Base-by-base conservation (phyloP, 2,888 invertebrate species). In the Apeira syringaria region DNA sequence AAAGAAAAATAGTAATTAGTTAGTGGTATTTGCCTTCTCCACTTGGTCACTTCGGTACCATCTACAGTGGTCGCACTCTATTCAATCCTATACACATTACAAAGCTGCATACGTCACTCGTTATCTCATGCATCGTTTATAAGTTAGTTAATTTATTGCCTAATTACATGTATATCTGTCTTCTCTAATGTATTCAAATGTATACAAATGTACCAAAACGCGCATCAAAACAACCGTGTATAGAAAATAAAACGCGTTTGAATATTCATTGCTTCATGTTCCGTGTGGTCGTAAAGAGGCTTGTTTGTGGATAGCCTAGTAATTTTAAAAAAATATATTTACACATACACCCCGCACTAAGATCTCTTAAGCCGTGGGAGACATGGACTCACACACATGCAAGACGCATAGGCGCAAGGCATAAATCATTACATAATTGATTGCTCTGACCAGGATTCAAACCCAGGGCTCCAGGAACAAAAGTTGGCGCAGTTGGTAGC, bases 71-170 rank as follows among this genome's bases (percentile, higher is more conserved):
- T 27, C 15, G 25, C 37, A 10, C 31, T 22, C 3, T 1, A 2
- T 4, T 31, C 10, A 3, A 9, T 7, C 35, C 27, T 4, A 24
- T 12, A 11, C 1, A 5, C 26, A 30, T 10, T 39, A 31, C 5
- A 20, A 32, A 11, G 18, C 20, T 26, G 30, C 33, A 25, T 35
- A 27, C 39, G 35, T 26, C 39, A 27, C 26, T 6, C 8, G 8
- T 8, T 6, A 29, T 13, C 13, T 11, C 43, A 31, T 30, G 47
- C 61, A 40, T 38, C 52, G 49, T 49, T 49, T 51, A 44, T 68
- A 70, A 68, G 63, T 60, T 59, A 64, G 57, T 65, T 70, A 80
- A 81, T 81, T 74, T 81, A 80, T 76, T 56, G 68, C 61, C 69
- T 75, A 82, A 83, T 83, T 80, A 82, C 78, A 64, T 48, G 61